phyloP scores from a whole-genome alignment of 2,797 vertebrate species.

The Myotis planiceps region DNA sequence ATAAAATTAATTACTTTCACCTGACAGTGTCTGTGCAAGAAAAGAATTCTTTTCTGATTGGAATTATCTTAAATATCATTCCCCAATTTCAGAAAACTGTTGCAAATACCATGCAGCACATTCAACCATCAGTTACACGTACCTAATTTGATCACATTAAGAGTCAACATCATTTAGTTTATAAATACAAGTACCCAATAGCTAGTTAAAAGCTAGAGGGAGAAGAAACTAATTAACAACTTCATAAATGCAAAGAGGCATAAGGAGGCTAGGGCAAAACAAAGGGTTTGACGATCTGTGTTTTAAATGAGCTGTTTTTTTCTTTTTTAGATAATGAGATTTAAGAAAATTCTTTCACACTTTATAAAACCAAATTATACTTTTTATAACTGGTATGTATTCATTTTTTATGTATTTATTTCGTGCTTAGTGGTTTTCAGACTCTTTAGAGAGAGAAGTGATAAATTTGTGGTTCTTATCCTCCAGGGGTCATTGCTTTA shows the following conservation, averaged over 20 bases:
- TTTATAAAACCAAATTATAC: background rate
- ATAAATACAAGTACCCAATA: background rate
- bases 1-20: slow-evolving; percentile 12
- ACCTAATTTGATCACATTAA: slow-evolving; percentile 8
- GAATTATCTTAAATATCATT: slow-evolving; percentile 7
- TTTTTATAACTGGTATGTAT: background rate
- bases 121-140: background rate
- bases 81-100: background rate
- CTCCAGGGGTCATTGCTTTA: background rate
- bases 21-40: background rate
- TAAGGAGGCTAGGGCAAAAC: background rate
- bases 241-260: background rate
- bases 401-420: background rate
- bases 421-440: background rate
- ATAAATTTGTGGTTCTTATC: background rate
- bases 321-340: background rate
- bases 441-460: background rate
- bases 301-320: background rate
- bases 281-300: background rate
- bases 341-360: background rate
- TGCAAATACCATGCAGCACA: background rate
- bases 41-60: background rate
- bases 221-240: slow-evolving; percentile 47
- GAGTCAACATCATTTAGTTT: slow-evolving; percentile 2
- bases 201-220: background rate